A percentile compares a stretch with the other conserved stretches of the same genome.
phyloP scores from a whole-genome alignment of 2,113 vertebrate species.

The Trichechus manatus region DNA sequence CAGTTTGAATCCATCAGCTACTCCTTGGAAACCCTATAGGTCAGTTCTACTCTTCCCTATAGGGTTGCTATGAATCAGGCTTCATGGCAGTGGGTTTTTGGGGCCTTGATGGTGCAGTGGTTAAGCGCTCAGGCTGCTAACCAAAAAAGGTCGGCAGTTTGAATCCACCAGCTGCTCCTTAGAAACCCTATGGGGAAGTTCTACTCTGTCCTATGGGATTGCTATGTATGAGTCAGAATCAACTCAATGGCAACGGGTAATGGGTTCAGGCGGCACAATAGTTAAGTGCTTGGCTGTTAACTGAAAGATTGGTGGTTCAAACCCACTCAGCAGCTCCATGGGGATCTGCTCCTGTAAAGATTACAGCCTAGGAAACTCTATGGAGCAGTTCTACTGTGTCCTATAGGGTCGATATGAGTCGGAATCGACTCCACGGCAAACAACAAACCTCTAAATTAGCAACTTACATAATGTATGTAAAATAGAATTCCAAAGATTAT shows the following conservation, averaged over 20 bases:
- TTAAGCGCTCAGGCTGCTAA: too few species aligned
- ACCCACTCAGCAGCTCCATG: background rate
- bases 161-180: too few species aligned
- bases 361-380: background rate
- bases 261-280: background rate
- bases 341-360: background rate
- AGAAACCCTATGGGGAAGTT: too few species aligned
- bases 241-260: background rate
- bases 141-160: too few species aligned
- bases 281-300: background rate
- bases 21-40: too few species aligned
- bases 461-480: constrained; percentile 7
- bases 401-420: background rate
- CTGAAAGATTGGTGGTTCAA: background rate
- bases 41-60: too few species aligned
- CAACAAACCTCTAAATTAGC: constrained; percentile 28
- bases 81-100: too few species aligned
- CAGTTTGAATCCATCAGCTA: too few species aligned
- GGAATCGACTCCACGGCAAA: background rate
- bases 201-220: too few species aligned
- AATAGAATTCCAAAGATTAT: background rate
- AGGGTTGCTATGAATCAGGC: too few species aligned
- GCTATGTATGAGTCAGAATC: background rate
- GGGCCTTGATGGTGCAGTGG: too few species aligned
- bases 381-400: background rate